phyloP scores from a whole-genome alignment of 2,797 vertebrate species.

The Lateolabrax maculatus region DNA sequence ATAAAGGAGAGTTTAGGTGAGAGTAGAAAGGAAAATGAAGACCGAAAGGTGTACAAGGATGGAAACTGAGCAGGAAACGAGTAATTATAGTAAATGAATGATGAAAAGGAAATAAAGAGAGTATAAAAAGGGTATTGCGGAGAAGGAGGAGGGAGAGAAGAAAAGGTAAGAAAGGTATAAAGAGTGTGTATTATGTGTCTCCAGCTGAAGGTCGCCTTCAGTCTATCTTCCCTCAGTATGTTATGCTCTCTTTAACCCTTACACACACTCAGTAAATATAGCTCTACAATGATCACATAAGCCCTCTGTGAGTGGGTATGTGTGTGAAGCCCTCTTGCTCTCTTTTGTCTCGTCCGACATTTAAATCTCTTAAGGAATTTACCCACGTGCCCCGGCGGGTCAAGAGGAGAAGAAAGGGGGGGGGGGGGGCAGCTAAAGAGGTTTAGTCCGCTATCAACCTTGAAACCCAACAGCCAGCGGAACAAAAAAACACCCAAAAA shows the following conservation, averaged over 20 bases:
- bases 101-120: background rate
- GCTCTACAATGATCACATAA: slow-evolving; percentile 15
- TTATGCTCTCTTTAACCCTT: slow-evolving; percentile 15
- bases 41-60: background rate
- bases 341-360: slow-evolving; percentile 61
- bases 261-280: slow-evolving; percentile 35
- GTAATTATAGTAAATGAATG: background rate
- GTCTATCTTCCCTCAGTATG: background rate
- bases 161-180: background rate
- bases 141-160: background rate
- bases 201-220: slow-evolving; percentile 20
- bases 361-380: slow-evolving; percentile 71
- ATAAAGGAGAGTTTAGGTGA: background rate
- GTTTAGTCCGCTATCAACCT: slow-evolving; percentile 7
- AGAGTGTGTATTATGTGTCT: background rate
- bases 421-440: background rate
- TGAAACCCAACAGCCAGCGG: background rate
- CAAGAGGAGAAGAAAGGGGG: background rate
- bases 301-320: background rate
- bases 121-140: background rate
- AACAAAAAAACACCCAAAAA: background rate
- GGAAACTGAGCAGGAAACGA: background rate
- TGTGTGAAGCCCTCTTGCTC: background rate
- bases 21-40: background rate
- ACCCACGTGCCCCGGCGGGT: slow-evolving; percentile 57